A percentile compares a stretch with the other conserved stretches of the same genome.
Evolutionary conservation across 92 coral and sea anemone genomes (phyloP).

Genomic region (Anthopleura xanthogrammica): DNA sequence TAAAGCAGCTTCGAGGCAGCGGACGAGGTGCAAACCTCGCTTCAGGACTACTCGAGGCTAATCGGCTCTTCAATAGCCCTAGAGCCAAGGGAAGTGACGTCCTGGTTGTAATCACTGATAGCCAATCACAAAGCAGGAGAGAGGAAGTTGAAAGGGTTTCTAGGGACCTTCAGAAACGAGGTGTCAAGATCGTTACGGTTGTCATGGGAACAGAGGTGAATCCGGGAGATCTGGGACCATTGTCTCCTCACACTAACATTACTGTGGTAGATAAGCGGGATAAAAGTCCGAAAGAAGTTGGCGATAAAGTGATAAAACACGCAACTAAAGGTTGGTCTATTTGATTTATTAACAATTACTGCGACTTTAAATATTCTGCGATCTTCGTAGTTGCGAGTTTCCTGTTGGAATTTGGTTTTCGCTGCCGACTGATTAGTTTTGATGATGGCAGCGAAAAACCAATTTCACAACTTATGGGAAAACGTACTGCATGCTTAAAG

Average conservation of each 20-base stretch:
- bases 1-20: slow-evolving; percentile 45
- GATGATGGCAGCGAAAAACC: no score
- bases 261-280: slow-evolving; percentile 39
- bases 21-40: slow-evolving; percentile 60
- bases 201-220: slow-evolving; percentile 33
- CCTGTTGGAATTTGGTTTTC: no score
- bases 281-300: slow-evolving; percentile 46
- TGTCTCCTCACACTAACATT: slow-evolving; percentile 19
- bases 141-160: slow-evolving; percentile 35
- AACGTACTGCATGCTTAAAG: no score
- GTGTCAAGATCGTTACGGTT: slow-evolving; percentile 40
- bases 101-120: slow-evolving; percentile 75
- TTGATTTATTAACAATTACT: background rate
- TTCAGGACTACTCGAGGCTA: slow-evolving; percentile 60
- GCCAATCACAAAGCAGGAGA: slow-evolving; percentile 51
- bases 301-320: slow-evolving; percentile 42
- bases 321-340: slow-evolving; percentile 28
- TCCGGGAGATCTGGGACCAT: slow-evolving; percentile 1
- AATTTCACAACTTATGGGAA: no score
- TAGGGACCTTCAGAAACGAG: slow-evolving; percentile 26
- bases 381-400: no score
- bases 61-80: slow-evolving; percentile 50
- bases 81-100: slow-evolving; percentile 61
- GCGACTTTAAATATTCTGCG: no score
- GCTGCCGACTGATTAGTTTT: no score